Conservation (phyloP, 92 coral and sea anemone species). For the Phenganax subtilis region DNA sequence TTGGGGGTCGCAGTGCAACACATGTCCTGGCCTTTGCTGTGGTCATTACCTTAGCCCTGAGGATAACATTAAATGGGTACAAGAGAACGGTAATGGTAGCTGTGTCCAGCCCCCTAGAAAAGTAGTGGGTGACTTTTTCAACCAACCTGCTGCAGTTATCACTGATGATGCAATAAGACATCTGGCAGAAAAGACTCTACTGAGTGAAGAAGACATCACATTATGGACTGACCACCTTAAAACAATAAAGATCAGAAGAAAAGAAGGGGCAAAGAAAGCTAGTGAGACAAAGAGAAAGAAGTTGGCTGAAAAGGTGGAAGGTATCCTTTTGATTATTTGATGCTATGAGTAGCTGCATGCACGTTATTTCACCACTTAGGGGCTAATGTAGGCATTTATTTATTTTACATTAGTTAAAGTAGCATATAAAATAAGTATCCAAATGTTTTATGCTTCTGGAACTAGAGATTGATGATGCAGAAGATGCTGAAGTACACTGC, state of each 20-base stretch:
- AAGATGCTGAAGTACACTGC: background rate
- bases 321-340: background rate
- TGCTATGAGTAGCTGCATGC: too few species aligned
- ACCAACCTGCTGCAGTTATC: conserved; percentile 4
- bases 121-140: conserved; percentile 13
- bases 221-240: conserved; percentile 22
- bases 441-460: background rate
- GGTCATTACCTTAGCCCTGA: conserved; percentile 33
- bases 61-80: conserved; percentile 24
- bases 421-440: too few species aligned
- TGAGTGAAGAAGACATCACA: conserved; percentile 10
- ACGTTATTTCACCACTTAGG: too few species aligned
- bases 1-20: conserved; percentile 25
- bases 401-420: too few species aligned
- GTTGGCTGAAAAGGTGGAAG: conserved; percentile 2
- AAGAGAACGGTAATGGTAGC: conserved; percentile 4
- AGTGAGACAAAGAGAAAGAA: conserved; percentile 6
- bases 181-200: conserved; percentile 14
- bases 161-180: conserved; percentile 5
- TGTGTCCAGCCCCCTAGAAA: conserved; percentile 40
- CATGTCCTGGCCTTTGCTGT: conserved; percentile 24
- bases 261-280: conserved; percentile 26
- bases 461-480: background rate
- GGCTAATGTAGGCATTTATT: too few species aligned
- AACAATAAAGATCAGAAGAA: conserved; percentile 3